phyloP scores from a whole-genome alignment of 2,888 invertebrate species.

The Dasypogon diadema region DNA sequence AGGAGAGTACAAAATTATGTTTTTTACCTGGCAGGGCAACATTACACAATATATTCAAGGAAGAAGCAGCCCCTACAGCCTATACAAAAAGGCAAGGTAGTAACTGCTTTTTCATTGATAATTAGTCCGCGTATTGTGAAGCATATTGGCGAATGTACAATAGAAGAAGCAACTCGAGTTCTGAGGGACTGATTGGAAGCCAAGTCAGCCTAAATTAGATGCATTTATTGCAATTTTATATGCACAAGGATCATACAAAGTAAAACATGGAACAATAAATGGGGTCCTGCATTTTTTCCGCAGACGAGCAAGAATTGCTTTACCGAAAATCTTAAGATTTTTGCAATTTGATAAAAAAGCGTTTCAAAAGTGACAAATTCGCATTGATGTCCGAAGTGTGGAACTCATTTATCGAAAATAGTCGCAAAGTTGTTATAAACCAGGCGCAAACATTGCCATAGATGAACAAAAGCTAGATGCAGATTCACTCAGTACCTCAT shows the following conservation, averaged over 20 bases:
- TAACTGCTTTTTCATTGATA: too few relatives aligned
- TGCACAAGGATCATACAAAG: neutral
- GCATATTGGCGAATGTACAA: neutral
- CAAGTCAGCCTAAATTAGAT: neutral
- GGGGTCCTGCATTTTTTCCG: neutral
- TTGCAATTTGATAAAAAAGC: neutral
- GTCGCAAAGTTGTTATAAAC: neutral
- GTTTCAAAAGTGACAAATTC: neutral
- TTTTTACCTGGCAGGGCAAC: neutral
- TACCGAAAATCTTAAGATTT: neutral
- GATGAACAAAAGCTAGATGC: neutral
- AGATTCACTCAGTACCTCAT: neutral
- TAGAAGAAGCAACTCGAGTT: neutral
- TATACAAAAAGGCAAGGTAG: neutral
- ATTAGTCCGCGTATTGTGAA: neutral
- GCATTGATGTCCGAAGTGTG: too few relatives aligned
- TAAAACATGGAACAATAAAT: conserved; percentile 1
- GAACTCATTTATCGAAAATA: too few relatives aligned
- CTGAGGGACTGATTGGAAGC: neutral
- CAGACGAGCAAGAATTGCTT: neutral
- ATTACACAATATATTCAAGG: neutral
- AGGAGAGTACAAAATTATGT: too few relatives aligned
- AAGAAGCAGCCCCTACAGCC: neutral
- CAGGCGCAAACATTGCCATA: neutral
- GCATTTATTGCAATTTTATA: neutral